Percentiles rank a stretch among this genome's conserved stretches.
phyloP scores from a whole-genome alignment of 2,888 invertebrate species.

The Epirrhoe alternata region DNA sequence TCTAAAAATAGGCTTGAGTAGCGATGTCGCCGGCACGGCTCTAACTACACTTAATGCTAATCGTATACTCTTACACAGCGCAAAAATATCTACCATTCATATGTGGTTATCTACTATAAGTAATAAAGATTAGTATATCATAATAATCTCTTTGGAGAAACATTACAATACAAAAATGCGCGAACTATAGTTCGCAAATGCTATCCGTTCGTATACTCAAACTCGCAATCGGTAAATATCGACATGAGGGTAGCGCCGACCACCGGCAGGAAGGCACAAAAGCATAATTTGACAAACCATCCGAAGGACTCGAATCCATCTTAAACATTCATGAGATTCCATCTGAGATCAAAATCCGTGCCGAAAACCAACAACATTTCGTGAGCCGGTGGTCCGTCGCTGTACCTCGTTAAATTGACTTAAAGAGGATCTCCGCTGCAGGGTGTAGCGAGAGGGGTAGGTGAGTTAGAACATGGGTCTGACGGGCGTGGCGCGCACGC shows the following conservation, averaged over 20 bases:
- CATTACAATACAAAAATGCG: constrained; percentile 57
- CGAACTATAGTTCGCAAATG: constrained; percentile 68
- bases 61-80: constrained; percentile 82
- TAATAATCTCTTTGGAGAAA: constrained; percentile 81
- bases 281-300: constrained; percentile 72
- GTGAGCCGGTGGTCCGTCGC: constrained; percentile 64
- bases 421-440: constrained; percentile 45
- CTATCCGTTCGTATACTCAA: constrained; percentile 55
- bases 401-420: constrained; percentile 55
- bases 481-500: constrained; percentile 78
- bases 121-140: constrained; percentile 60
- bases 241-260: constrained; percentile 55
- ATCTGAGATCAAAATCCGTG: constrained; percentile 71
- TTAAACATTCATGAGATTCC: constrained; percentile 47
- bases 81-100: constrained; percentile 70
- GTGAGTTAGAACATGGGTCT: constrained; percentile 74
- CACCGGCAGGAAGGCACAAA: constrained; percentile 80
- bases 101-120: constrained; percentile 61
- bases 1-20: constrained; percentile 48
- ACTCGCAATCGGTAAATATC: constrained; percentile 53
- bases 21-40: constrained; percentile 58
- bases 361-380: constrained; percentile 66
- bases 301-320: constrained; percentile 58
- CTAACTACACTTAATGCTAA: constrained; percentile 60
- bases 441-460: background rate